Percentiles rank a stretch among this genome's conserved stretches.
These are phyloP conservation scores for Chaetodon trifascialis DNA, from an alignment of 2,113 vertebrate genomes.

Conservation along the genomic window DNA sequence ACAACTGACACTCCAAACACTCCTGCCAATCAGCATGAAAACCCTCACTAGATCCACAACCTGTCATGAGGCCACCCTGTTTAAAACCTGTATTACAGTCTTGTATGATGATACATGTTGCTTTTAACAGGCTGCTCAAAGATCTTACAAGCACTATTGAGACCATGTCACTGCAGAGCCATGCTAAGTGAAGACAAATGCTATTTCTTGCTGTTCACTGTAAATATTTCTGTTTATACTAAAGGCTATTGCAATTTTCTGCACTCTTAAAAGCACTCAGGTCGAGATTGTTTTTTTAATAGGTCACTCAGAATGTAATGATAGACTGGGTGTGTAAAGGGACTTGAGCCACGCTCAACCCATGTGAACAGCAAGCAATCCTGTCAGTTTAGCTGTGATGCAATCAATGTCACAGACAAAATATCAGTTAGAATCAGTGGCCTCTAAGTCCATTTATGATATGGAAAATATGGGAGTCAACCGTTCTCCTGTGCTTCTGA, in stretches of 20 bases:
- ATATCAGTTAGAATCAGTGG: background rate
- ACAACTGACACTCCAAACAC: background rate
- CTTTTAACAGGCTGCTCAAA: background rate
- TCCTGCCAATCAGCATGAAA: background rate
- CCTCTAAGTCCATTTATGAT: background rate
- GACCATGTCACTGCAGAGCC: background rate
- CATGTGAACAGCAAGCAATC: background rate
- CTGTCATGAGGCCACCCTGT: background rate
- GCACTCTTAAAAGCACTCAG: background rate
- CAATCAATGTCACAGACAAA: background rate
- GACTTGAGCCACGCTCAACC: background rate
- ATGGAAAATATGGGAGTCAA: background rate
- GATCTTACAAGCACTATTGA: background rate
- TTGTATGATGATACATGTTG: background rate
- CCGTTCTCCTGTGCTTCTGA: background rate
- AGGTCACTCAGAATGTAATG: background rate
- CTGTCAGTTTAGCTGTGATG: background rate
- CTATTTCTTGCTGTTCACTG: background rate
- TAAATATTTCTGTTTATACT: background rate
- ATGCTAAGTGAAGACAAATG: background rate
- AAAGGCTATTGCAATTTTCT: background rate
- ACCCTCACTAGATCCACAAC: background rate
- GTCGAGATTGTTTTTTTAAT: background rate
- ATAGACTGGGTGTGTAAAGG: background rate
- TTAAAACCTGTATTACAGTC: background rate